Base-by-base conservation (phyloP, 2,113 vertebrate species). In the Brachypteracias leptosomus region DNA sequence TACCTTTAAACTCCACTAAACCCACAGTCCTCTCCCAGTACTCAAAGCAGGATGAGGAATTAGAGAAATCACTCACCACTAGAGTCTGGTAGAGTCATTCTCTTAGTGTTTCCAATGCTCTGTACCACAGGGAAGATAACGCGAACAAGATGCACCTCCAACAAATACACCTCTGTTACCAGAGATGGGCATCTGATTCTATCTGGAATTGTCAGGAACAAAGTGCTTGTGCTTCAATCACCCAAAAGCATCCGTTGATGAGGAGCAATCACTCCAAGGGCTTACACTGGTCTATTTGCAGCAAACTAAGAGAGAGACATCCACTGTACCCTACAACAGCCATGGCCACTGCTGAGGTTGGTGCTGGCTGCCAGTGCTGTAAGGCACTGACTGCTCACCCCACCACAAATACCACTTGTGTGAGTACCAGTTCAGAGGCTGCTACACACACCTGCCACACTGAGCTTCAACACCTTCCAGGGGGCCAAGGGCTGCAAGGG, bases 371-470 rank as follows among this genome's bases (percentile, higher is more conserved):
- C 13, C 66, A 74, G 79, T 18, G 59, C 12, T 1, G 17, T 1
- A 17, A 59, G 11, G 55, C 57, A 38, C 36, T 2, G 1, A 3
- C 28, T 9, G 1, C 55, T 35, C 59, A 20, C 2, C 14, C 36
- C 11, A 4, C 19, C 38, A 28, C 18, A 57, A 47, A 42, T 2
- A 17, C 38, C 13, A 1, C 8, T 14, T n/a, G 13, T 47, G 10
- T 14, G 11, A 9, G 28, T 1, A 10, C 26, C 3, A 1, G 18
- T 22, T 4, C 1, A 1, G 44, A 66, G 42, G 9, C 36, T 7
- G 31, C 46, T 5, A 1, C 0, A 5, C 76, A n/a, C 12, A 17
- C 28, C 55, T 54, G 55, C 13, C 16, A 46, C 20, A 1, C 7
- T 1, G 1, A 46, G 31, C 36, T 46, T n/a, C 6, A 7, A 7